Base-by-base conservation (phyloP, 2,888 invertebrate species). In the Ctenicera cuprea region DNA sequence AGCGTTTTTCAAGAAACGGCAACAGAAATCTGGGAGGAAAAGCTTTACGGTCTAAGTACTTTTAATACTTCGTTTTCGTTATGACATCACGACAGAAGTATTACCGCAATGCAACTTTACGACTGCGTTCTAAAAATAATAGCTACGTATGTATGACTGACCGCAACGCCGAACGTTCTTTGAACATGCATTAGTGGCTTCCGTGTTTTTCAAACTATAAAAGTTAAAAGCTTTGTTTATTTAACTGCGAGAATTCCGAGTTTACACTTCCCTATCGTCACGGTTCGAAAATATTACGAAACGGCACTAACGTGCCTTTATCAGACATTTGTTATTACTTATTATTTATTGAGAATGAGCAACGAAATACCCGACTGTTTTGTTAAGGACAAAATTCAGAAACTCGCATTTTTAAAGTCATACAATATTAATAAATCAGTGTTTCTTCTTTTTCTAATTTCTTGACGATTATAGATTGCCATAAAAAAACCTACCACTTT, bases 151-250 rank as follows among this genome's bases (percentile, higher is more conserved):
- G 57, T 69, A 69, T 38, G 50, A 33, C 18, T 63, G 65, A 71
- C 74, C 71, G 61, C 71, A 71, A 68, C 71, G 62, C 74, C 59
- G 68, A 71, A 71, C 63, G 68, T 45, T 75, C 74, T 71, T 74
- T 71, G 74, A 71, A 71, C 70, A 54, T 66, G 66, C 71, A 69
- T 73, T 73, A 65, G 64, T 69, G 71, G 74, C 71, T 75, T 75
- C 74, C 74, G 71, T 75, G 74, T 71, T 75, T 75, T 75, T 62
- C 52, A 71, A 74, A 70, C 73, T 63, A 73, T 62, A 45, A 71
- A 73, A 68, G 63, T 64, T 73, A 63, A 68, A 48, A 52, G 69
- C 62, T 41, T 41, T 59, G 68, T 70, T 69, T 69, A 26, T 37
- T 69, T 63, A 9, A 38, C 54, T 52, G 52, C 52, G 30, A 64